phyloP scores from a whole-genome alignment of 2,797 vertebrate species.

The Tamandua tetradactyla region DNA sequence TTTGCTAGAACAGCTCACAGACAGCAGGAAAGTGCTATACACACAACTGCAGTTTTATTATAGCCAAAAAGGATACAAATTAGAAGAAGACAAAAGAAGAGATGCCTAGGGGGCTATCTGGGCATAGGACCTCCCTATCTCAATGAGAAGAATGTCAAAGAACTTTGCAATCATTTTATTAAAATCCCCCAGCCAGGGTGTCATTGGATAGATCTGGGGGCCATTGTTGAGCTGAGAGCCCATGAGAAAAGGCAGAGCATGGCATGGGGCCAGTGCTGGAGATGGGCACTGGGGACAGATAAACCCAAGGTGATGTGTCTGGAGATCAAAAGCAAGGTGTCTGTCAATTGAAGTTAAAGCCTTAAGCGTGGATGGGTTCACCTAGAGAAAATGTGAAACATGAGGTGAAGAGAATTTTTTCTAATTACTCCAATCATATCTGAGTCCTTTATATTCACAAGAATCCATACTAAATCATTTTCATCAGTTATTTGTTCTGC shows the following conservation, averaged over 20 bases:
- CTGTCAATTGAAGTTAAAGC: not conserved
- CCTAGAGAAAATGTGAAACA: not conserved
- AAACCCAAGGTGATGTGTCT: not conserved
- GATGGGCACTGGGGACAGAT: not conserved
- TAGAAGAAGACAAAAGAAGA: too few species aligned
- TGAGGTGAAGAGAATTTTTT: not conserved
- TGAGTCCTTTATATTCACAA: not conserved
- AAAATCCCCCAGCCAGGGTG: not conserved
- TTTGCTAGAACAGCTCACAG: too few species aligned
- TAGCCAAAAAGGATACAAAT: too few species aligned
- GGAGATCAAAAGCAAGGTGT: not conserved
- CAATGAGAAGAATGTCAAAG: not conserved
- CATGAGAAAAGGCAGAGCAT: not conserved
- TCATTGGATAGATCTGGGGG: not conserved
- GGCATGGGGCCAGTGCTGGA: not conserved
- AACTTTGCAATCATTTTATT: not conserved
- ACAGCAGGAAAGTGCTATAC: too few species aligned
- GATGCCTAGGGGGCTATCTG: not conserved
- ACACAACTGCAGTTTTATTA: too few species aligned
- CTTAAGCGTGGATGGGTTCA: not conserved
- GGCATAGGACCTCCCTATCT: not conserved
- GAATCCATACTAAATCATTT: not conserved
- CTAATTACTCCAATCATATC: not conserved
- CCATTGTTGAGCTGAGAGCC: not conserved
- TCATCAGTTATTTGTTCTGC: not conserved